Percentiles rank a stretch among this genome's conserved stretches.
Evolutionary conservation across 92 coral and sea anemone species (phyloP).

Genomic region (Anthopleura xanthogrammica): DNA sequence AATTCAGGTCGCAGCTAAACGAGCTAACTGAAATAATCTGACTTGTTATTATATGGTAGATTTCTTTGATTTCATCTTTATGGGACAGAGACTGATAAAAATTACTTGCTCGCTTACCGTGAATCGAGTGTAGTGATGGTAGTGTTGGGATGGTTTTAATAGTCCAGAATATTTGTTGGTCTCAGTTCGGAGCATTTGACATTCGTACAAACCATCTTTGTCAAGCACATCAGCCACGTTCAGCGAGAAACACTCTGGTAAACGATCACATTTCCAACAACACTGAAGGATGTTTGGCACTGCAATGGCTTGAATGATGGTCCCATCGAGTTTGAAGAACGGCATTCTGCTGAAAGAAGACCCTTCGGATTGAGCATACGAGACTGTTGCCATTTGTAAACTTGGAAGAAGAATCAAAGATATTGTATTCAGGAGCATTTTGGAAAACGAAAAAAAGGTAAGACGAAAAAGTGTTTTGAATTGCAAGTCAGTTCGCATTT

Average conservation of each 20-base stretch:
- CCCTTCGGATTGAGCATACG: neutral
- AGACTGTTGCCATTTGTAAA: too few species aligned
- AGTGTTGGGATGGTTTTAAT: constrained; percentile 4
- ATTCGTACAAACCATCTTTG: constrained; percentile 3
- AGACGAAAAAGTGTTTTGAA: too few species aligned
- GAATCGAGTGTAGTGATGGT: neutral
- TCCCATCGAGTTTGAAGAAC: neutral
- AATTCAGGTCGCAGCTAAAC: too few species aligned
- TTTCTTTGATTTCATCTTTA: too few species aligned
- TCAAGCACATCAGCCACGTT: neutral
- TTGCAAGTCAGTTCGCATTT: too few species aligned
- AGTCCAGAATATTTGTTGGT: neutral
- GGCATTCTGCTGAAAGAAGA: neutral
- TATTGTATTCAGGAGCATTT: too few species aligned
- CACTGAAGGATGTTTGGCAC: neutral
- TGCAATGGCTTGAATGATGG: neutral
- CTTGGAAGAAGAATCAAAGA: too few species aligned
- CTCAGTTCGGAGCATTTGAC: neutral
- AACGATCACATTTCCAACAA: constrained; percentile 1
- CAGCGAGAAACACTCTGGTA: constrained; percentile 7
- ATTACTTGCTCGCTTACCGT: neutral
- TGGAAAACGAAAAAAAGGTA: too few species aligned
- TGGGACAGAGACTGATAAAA: neutral
- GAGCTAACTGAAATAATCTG: too few species aligned
- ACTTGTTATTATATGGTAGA: too few species aligned